Base-by-base conservation (phyloP, 2,888 invertebrate genomes). In the Tyria jacobaeae region DNA sequence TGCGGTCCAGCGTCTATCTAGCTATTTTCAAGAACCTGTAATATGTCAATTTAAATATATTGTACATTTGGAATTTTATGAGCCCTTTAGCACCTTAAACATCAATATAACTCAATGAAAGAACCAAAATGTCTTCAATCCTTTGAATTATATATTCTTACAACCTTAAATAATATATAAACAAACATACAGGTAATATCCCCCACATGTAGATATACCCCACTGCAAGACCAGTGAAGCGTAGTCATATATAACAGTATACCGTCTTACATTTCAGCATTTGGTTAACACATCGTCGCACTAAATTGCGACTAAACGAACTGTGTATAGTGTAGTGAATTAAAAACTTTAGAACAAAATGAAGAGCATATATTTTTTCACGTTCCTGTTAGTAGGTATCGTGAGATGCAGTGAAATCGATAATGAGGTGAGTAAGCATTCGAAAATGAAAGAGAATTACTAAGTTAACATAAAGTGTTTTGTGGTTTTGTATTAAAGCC, bases 331-430 rank as follows among this genome's bases (percentile, higher is more conserved):
- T 91, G 91, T 77, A 85, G 92, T 92, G 92, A 80, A 73, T 75
- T 71, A 39, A 47, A n/a, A 56, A 79, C 81, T 59, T 72, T 57
- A 63, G 60, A 73, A 64, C 70, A 91, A 81, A 81, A 93, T 93
- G 93, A 92, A 89, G 82, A 79, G 66, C 83, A 86, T 83, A 64
- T 75, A 88, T 73, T 70, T 92, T 68, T 80, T 92, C 73, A 82
- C 89, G 71, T 80, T 92, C 79, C 79, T 91, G 75, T 81, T 92
- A 66, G 82, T 93, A 73, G 92, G 93, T 66, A 87, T 92, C 81
- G 92, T 83, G 69, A 82, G 78, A 70, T 84, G 89, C 57, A 89
- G 84, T 85, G 89, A 91, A 78, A 82, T 89, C 75, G 85, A 89
- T 63, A 89, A 90, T 84, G 91, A 88, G 86, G 93, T 93, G 67